phyloP scores from a whole-genome alignment of 2,888 invertebrate genomes.

The Galerucella calmariensis region DNA sequence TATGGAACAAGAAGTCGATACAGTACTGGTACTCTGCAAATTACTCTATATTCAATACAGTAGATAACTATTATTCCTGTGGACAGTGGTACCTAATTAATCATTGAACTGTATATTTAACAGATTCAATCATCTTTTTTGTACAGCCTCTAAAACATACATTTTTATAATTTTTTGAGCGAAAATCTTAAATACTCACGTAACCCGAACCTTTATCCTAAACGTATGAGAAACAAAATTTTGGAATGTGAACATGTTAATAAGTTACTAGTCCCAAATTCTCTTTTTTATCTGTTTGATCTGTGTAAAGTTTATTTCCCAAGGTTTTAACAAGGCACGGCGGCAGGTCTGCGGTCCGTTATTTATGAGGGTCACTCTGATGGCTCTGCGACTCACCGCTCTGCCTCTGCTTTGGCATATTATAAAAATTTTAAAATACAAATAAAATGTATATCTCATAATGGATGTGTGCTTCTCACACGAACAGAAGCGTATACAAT shows the following conservation, averaged over 20 bases:
- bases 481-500: conserved; percentile 14
- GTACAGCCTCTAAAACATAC: no score
- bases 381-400: conserved; percentile 41
- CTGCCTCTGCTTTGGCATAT: conserved; percentile 44
- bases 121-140: no score
- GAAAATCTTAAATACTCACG: not conserved
- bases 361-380: conserved; percentile 61
- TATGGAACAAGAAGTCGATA: no score
- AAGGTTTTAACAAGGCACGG: conserved; percentile 58
- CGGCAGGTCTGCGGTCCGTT: conserved; percentile 53
- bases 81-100: no score
- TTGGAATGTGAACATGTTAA: conserved; percentile 58
- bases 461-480: conserved; percentile 47
- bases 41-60: no score
- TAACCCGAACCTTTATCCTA: conserved; percentile 50
- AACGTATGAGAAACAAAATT: conserved; percentile 47
- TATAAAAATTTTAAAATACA: conserved; percentile 55
- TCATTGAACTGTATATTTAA: no score
- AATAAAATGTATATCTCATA: conserved; percentile 55
- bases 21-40: no score
- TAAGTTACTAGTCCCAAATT: conserved; percentile 57
- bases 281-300: conserved; percentile 56
- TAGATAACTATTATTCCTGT: no score
- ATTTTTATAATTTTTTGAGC: no score
- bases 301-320: conserved; percentile 62